Base-by-base conservation (phyloP, 2,797 vertebrate genomes). In the Neomorphus geoffroyi region DNA sequence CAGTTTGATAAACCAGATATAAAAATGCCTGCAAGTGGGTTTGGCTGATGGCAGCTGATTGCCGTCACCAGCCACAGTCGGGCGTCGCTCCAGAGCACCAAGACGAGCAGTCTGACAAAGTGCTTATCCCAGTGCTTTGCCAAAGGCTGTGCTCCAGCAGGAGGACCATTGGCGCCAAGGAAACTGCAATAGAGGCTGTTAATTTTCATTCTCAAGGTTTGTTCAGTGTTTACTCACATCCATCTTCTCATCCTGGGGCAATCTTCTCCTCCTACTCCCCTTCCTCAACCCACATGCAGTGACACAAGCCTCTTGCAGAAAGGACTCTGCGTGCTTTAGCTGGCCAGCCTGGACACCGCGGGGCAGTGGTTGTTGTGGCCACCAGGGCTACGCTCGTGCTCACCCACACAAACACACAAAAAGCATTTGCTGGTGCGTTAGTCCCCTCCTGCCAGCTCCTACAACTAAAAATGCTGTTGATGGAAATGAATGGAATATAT, bases 201-300 rank as follows among this genome's bases (percentile, higher is more conserved):
- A 2, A 56, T 84, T 85, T 57, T 54, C 70, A 70, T 86, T 90
- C 74, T n/a, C 46, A 35, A 8, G 41, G 26, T 65, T 37, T 80
- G 33, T 10, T 85, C 64, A 6, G 50, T 32, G n/a, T 75, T 86
- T 67, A 53, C 43, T 48, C 83, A 73, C 62, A 81, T 45, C 69
- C 82, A 22, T 35, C 53, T 70, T 58, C 69, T 43, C 62, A 72
- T 43, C 43, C 67, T 23, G 39, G 32, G 30, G 35, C 71, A 56
- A 27, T n/a, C 32, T 32, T 13, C 24, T 88, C 37, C 41, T 74
- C 58, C 30, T 50, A 5, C 3, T 7, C 2, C 3, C 9, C 14
- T 8, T 24, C 33, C 56, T 15, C 64, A 48, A 1, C 3, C 16
- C 5, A 0, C 32, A 10, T 1, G 13, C 14, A n/a, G 26, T 5